These are phyloP conservation scores for Otus sunia DNA, from an alignment of 2,113 vertebrate species.

Conservation along the genomic window DNA sequence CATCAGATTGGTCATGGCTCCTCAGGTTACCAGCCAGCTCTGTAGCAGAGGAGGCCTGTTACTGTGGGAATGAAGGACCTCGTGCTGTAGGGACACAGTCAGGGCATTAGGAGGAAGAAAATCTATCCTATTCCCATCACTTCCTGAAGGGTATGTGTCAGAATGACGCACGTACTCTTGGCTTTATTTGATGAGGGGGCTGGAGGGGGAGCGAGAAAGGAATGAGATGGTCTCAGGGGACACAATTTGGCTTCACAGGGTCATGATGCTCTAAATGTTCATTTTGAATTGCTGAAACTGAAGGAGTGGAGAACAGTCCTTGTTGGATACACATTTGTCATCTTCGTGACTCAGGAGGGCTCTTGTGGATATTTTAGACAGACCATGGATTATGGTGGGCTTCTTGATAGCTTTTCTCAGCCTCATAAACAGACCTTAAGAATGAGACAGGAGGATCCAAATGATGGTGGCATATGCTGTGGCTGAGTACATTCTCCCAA, in stretches of 20 bases:
- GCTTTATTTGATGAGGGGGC: slow-evolving; percentile 27
- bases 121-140: slow-evolving; percentile 65
- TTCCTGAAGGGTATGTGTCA: slow-evolving; percentile 56
- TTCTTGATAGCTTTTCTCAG: slow-evolving; percentile 44
- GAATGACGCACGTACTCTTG: slow-evolving; percentile 45
- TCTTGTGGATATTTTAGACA: slow-evolving; percentile 39
- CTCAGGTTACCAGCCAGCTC: slow-evolving; percentile 32
- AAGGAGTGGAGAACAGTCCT: background rate
- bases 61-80: slow-evolving; percentile 66
- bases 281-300: slow-evolving; percentile 38
- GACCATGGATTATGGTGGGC: slow-evolving; percentile 5
- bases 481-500: background rate
- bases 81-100: slow-evolving; percentile 45
- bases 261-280: slow-evolving; percentile 21
- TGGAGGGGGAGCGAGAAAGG: background rate
- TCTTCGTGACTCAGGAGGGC: slow-evolving; percentile 46
- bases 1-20: slow-evolving; percentile 50
- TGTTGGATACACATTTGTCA: slow-evolving; percentile 44
- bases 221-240: slow-evolving; percentile 35
- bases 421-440: slow-evolving; percentile 8
- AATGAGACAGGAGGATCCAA: background rate
- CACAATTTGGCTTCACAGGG: background rate
- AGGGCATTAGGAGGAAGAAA: slow-evolving; percentile 62
- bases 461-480: background rate
- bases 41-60: background rate